Conservation (phyloP, 1,140 invertebrate genomes). For the Heliconius melpomene region DNA sequence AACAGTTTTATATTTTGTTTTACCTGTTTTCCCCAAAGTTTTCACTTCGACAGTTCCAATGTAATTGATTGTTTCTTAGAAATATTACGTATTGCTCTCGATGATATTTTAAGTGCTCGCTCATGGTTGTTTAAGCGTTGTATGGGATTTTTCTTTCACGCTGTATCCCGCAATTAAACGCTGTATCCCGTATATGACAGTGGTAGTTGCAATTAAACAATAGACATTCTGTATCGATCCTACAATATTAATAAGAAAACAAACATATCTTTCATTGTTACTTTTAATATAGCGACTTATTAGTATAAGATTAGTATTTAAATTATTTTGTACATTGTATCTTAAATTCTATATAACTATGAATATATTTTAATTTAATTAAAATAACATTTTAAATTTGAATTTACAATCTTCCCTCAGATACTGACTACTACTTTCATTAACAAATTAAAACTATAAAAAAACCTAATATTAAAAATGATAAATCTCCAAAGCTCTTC, state of each 20-base stretch:
- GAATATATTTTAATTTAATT: too few relatives aligned
- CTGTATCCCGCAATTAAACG: too few relatives aligned
- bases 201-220: too few relatives aligned
- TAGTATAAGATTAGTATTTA: too few relatives aligned
- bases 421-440: too few relatives aligned
- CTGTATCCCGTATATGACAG: too few relatives aligned
- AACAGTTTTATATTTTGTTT: slow-evolving; percentile 72
- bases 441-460: background rate
- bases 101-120: slow-evolving; percentile 26
- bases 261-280: too few relatives aligned
- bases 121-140: background rate
- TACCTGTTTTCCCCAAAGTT: slow-evolving; percentile 65
- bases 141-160: background rate
- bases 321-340: too few relatives aligned
- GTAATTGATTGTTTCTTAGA: slow-evolving; percentile 73
- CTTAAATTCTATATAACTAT: too few relatives aligned
- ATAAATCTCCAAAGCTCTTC: background rate
- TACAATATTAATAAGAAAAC: too few relatives aligned
- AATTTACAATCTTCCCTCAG: background rate
- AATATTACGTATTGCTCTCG: slow-evolving; percentile 33
- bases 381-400: background rate
- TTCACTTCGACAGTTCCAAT: slow-evolving; percentile 68
- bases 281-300: too few relatives aligned
- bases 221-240: too few relatives aligned
- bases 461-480: background rate